Base-by-base conservation (phyloP, 2,113 vertebrate species). In the Nymphicus hollandicus region DNA sequence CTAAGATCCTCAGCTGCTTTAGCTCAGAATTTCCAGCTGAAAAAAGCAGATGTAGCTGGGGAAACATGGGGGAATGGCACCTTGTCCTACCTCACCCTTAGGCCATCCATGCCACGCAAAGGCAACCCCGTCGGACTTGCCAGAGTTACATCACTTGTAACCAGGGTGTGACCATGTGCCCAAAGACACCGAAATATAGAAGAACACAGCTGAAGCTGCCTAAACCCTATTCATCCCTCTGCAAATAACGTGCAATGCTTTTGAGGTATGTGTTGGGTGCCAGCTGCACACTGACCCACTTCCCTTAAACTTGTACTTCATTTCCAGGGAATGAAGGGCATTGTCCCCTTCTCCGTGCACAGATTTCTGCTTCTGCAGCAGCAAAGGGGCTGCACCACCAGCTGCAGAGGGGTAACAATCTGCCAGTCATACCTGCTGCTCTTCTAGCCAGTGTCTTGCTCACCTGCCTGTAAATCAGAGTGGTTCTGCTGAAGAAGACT, bases 341-440 rank as follows among this genome's bases (percentile, higher is more conserved):
- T 39, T 72, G 5, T 31, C 6, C 63, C 11, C 19, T 25, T 37
- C 33, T 65, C 18, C 1, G 2, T 44, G 29, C 22, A 27, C 17
- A 43, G 44, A 56, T 61, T 76, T 37, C 49, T 77, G 29, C 27
- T 86, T 61, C 52, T 82, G 61, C 44, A 89, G 37, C 11, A 10
- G 56, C 43, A 35, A 63, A 52, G 10, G 5, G 13, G 4, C 23
- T 63, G 56, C 7, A 18, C 13, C 0, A 0, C 23, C 66, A 60
- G 29, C 12, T 73, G n/a, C n/a, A n/a, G 58, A 65, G 35, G 4
- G 41, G 6, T 50, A 28, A n/a, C 23, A 4, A 0, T 25, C 63
- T 81, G 18, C 31, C 69, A 46, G 22, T 39, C 63, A 18, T 14
- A 28, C 29, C 47, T 87, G 43, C 50, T 66, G 25, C 33, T 65